Conservation (phyloP, 2,797 vertebrate genomes). For the Prunella strophiata region DNA sequence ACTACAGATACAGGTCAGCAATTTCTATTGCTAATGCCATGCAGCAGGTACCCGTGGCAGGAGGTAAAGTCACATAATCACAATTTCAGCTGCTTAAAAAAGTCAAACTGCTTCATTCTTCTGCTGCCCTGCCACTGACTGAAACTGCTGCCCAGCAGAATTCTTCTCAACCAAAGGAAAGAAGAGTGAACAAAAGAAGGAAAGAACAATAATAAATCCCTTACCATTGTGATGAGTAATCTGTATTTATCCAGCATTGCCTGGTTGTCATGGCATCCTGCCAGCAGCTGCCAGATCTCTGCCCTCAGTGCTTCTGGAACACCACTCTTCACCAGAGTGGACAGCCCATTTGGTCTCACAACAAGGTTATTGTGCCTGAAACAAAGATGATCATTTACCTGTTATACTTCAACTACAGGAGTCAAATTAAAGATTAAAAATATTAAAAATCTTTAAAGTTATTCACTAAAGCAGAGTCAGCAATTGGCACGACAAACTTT, state of each 20-base stretch:
- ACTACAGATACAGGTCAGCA: neutral
- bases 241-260: constrained; percentile 92
- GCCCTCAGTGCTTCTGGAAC: constrained; percentile 95
- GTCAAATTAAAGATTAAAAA: neutral
- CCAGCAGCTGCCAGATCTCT: constrained; percentile 97
- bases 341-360: constrained; percentile 88
- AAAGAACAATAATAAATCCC: neutral
- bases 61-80: neutral
- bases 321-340: constrained; percentile 88
- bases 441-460: neutral
- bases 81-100: neutral
- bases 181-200: neutral
- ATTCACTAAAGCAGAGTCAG: neutral
- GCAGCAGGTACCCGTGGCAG: neutral
- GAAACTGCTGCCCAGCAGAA: neutral
- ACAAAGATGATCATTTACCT: neutral
- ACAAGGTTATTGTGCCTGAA: constrained; percentile 92
- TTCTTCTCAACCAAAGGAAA: neutral
- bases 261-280: constrained; percentile 93
- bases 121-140: neutral
- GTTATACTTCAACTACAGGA: neutral
- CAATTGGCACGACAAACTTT: neutral
- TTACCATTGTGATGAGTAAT: constrained; percentile 96
- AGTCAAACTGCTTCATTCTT: neutral
- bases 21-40: neutral